These are phyloP conservation scores for Trichosurus vulpecula DNA, from an alignment of 2,797 vertebrate species.

Conservation along the genomic window DNA sequence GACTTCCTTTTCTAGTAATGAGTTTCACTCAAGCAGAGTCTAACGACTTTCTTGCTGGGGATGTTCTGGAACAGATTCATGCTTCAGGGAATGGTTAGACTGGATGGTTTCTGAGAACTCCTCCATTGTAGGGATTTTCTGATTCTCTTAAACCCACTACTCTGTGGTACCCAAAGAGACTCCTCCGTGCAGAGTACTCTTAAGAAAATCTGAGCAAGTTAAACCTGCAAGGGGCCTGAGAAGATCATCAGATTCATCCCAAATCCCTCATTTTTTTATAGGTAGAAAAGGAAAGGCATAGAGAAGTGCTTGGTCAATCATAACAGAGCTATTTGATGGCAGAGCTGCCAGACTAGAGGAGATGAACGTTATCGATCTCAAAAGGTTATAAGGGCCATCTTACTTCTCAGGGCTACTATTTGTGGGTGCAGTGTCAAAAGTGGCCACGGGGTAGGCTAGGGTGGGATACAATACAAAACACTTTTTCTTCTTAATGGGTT, in stretches of 20 bases:
- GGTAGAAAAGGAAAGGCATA: neutral
- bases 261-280: neutral
- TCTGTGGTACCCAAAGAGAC: neutral
- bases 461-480: neutral
- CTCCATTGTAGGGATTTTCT: neutral
- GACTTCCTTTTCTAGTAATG: neutral
- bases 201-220: neutral
- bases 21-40: too few relatives aligned
- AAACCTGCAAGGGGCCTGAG: neutral
- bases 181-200: neutral
- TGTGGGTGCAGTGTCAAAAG: neutral
- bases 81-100: neutral
- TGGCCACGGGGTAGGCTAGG: neutral
- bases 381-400: neutral
- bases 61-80: neutral
- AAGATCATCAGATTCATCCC: neutral
- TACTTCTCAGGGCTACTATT: neutral
- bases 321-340: neutral
- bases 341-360: neutral
- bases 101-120: too few relatives aligned
- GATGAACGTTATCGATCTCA: neutral
- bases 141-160: neutral
- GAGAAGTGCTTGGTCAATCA: neutral
- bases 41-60: neutral
- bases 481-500: neutral